Conservation (phyloP, 2,113 vertebrate genomes). For the Amblyopsis rosae region DNA sequence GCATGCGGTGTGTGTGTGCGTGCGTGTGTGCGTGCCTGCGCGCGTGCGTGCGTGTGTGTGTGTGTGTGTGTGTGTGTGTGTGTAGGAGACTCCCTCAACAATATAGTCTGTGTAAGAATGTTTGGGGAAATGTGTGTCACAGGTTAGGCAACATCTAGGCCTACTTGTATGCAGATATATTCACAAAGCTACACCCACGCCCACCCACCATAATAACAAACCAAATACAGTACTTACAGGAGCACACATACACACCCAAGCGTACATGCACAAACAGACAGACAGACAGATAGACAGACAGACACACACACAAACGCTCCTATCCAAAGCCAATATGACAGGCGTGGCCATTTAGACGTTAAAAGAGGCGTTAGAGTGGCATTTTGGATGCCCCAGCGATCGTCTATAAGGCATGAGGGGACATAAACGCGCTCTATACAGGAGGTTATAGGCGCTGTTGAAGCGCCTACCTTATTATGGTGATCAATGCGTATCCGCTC, state of each 20-base stretch:
- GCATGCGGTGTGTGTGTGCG: constrained; percentile 19
- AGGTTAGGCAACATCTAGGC: neutral
- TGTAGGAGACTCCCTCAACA: neutral
- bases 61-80: constrained; percentile 3
- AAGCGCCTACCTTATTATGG: constrained; percentile 65
- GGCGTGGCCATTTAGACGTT: constrained; percentile 63
- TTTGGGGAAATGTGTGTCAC: neutral
- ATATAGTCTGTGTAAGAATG: neutral
- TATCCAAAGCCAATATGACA: constrained; percentile 58
- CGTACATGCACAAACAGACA: neutral
- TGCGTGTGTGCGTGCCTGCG: constrained; percentile 8
- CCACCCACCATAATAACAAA: neutral
- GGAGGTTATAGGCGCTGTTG: neutral
- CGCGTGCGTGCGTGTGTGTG: constrained; percentile 17
- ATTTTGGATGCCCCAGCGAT: neutral
- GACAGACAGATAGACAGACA: constrained; percentile 23
- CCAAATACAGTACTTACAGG: neutral
- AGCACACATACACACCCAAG: neutral
- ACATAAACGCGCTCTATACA: neutral
- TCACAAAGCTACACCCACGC: neutral
- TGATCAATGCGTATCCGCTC: constrained; percentile 70
- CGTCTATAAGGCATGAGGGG: neutral
- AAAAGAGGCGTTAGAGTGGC: constrained; percentile 9
- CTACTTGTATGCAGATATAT: too few relatives aligned
- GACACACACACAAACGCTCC: constrained; percentile 23